Evolutionary conservation across 2,888 invertebrate genomes (phyloP), one percentile per base, ranked within the genome.

Genomic region (Drepana falcataria): DNA sequence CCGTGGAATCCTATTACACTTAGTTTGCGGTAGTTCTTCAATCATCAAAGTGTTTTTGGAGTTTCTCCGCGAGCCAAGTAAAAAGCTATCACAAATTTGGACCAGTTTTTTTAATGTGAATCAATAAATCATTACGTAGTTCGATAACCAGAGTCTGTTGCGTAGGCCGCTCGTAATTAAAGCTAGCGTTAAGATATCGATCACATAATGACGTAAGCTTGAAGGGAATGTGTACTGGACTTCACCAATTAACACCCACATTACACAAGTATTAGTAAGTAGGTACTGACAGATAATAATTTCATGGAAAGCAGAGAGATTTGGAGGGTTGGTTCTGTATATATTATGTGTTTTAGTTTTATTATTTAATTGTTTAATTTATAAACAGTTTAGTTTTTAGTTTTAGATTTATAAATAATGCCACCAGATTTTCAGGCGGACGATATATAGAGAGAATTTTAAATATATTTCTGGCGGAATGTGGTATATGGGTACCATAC

Each of bases 161-260:
- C 73, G 75, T 74, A 74, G 75, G 75, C 62, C 64, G 64, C 55
- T 35, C 35, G 62, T 71, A 70, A 69, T 69, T 69, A 69, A 69
- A 58, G 55, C 64, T 63, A 68, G 68, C 63, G 66, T 60, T 68
- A 68, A 56, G 68, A 63, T 68, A 68, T 69, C 66, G 68, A 69
- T 70, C 70, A 68, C 57, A 40, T 60, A 69, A 69, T 68, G 61
- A 54, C 52, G 57, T 56, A 41, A 57, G 53, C 55, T 55, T 59
- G 40, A 41, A 51, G 41, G 51, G 51, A 40, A 51, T 51, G n/a
- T 49, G 33, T 51, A 40, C 51, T 37, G 33, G 33, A 49, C 37
- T 49, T n/a, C 35, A 9, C n/a, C 35, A 49, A n/a, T 49, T 49
- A 35, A 37, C 35, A 37, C 49, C 21, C 34, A 51, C 51, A 9